Evolutionary conservation across 2,113 vertebrate genomes (phyloP).

Genomic region (Entelurus aequoreus): DNA sequence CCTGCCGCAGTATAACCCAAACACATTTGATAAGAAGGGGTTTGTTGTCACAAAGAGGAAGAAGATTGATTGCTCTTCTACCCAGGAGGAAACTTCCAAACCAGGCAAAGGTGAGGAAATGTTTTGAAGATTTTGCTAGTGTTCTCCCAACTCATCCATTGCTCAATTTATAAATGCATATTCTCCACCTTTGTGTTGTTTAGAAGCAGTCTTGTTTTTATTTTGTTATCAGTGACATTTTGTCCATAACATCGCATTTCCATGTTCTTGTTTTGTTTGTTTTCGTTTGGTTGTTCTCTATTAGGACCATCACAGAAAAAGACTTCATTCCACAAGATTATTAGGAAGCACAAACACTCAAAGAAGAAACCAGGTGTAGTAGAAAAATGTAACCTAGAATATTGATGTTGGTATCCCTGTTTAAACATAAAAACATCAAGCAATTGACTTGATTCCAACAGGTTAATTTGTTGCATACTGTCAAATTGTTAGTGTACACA

Average conservation of each 20-base stretch:
- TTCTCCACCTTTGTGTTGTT: constrained; percentile 16
- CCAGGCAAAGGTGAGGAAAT: constrained; percentile 71
- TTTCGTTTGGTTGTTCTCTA: constrained; percentile 43
- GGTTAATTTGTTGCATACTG: neutral
- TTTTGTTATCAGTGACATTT: constrained; percentile 14
- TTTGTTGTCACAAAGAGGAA: constrained; percentile 83
- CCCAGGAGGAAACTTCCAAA: constrained; percentile 76
- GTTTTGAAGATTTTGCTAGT: neutral
- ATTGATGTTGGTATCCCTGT: constrained; percentile 28
- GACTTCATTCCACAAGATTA: constrained; percentile 94
- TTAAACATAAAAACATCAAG: constrained; percentile 3
- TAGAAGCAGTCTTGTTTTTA: neutral
- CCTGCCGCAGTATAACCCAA: constrained; percentile 92
- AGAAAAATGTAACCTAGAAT: constrained; percentile 79
- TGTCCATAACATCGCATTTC: constrained; percentile 64
- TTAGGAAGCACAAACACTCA: constrained; percentile 93
- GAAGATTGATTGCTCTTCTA: constrained; percentile 72
- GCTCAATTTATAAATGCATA: constrained; percentile 8
- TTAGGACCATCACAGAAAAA: constrained; percentile 93
- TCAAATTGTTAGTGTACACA: neutral
- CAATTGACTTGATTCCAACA: neutral
- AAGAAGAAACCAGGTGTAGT: constrained; percentile 85
- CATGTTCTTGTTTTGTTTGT: constrained; percentile 57
- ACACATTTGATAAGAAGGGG: constrained; percentile 94
- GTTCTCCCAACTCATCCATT: constrained; percentile 33